These are phyloP conservation scores for Actinernus sp. DNA, from an alignment of 92 coral and sea anemone genomes.

Conservation along the genomic window DNA sequence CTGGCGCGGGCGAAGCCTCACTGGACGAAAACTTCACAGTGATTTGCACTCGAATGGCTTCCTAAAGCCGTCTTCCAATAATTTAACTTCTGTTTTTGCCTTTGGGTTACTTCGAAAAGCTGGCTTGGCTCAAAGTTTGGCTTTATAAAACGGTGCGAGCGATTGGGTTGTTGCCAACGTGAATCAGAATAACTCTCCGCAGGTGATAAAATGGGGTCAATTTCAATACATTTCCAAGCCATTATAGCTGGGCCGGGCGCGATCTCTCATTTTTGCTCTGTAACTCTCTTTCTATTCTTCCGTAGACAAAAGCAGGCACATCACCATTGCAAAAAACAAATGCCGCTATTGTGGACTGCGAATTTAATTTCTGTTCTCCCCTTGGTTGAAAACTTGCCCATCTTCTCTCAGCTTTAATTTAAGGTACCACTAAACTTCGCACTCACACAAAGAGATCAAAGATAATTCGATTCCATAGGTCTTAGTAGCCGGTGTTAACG, in stretches of 20 bases:
- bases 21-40: no score
- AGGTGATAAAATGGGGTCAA: conserved; percentile 57
- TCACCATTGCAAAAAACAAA: conserved; percentile 54
- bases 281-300: conserved; percentile 53
- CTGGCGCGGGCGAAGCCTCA: no score
- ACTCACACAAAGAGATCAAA: conserved; percentile 3
- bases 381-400: no score
- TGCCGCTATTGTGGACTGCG: conserved; percentile 24
- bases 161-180: conserved; percentile 8
- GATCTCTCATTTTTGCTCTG: conserved; percentile 46
- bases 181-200: conserved; percentile 5
- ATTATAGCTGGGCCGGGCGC: conserved; percentile 39
- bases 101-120: no score
- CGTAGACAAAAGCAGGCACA: conserved; percentile 53
- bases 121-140: no score
- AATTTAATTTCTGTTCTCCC: conserved; percentile 6
- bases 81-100: no score
- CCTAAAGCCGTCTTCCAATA: no score
- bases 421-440: no score
- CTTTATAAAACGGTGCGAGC: no score
- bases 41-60: no score
- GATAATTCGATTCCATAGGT: conserved; percentile 37
- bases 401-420: no score
- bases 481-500: conserved; percentile 72
- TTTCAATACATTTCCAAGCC: conserved; percentile 36